Conservation (phyloP, 53 echinoderm and acorn worm genomes). For the Paracentrotus lividus region DNA sequence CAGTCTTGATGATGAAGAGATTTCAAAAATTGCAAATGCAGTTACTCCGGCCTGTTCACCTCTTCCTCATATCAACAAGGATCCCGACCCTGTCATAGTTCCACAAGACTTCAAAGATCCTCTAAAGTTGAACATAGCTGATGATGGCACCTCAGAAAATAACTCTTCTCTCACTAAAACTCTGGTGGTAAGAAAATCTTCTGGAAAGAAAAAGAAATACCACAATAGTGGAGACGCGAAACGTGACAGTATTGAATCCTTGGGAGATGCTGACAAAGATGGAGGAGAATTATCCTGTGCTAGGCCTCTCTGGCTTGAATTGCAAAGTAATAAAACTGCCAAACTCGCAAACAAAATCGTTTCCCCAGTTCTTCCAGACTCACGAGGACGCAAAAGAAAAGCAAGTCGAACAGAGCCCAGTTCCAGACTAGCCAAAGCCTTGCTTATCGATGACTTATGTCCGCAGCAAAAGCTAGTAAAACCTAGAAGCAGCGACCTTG, state of each 20-base stretch:
- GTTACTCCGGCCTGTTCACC: conserved; percentile 89
- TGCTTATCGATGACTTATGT: conserved; percentile 73
- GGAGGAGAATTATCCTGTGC: conserved; percentile 54
- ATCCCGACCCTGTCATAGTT: conserved; percentile 94
- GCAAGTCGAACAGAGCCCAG: conserved; percentile 83
- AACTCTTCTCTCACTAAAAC: conserved; percentile 75
- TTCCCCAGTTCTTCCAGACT: conserved; percentile 95
- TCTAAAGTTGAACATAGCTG: conserved; percentile 84
- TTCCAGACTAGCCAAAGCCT: conserved; percentile 79
- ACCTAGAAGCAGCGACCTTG: conserved; percentile 37
- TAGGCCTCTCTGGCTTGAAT: conserved; percentile 39
- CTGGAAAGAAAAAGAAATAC: conserved; percentile 83
- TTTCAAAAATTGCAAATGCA: conserved; percentile 82
- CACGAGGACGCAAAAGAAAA: conserved; percentile 78
- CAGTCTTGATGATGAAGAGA: conserved; percentile 87
- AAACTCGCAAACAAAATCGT: conserved; percentile 93
- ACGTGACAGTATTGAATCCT: conserved; percentile 64
- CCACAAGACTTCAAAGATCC: conserved; percentile 91
- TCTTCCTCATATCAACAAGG: conserved; percentile 87
- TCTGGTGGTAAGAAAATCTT: conserved; percentile 71
- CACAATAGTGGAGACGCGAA: conserved; percentile 55
- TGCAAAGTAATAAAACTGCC: conserved; percentile 28
- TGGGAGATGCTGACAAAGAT: conserved; percentile 59
- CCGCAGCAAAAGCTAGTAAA: conserved; percentile 18
- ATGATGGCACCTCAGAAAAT: conserved; percentile 75